These are phyloP conservation scores for Pogonognathellus flavescens DNA, from an alignment of 1,140 invertebrate species.

Conservation along the genomic window DNA sequence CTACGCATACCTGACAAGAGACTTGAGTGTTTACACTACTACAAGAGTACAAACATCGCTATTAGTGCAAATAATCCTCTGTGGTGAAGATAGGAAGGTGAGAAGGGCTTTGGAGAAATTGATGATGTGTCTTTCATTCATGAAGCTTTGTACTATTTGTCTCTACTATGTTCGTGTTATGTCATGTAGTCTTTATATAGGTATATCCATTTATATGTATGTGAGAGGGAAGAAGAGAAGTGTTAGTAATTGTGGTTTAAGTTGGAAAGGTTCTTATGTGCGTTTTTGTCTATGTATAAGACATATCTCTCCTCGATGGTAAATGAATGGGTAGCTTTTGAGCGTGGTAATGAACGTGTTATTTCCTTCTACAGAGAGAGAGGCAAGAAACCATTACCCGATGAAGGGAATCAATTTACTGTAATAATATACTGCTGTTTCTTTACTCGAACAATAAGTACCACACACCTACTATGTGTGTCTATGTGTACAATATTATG, in stretches of 20 bases:
- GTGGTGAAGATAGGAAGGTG: not conserved
- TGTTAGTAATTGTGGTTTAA: not conserved
- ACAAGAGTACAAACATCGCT: too few relatives aligned
- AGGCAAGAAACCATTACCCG: not conserved
- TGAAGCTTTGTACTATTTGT: not conserved
- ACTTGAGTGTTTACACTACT: too few relatives aligned
- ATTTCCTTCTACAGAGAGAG: conserved; percentile 1
- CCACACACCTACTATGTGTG: too few relatives aligned
- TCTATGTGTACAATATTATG: too few relatives aligned
- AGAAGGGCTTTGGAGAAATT: conserved; percentile 22
- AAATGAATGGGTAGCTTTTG: conserved; percentile 44
- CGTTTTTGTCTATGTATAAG: not conserved
- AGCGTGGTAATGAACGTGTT: conserved; percentile 28
- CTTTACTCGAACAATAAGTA: not conserved
- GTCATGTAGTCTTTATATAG: too few relatives aligned
- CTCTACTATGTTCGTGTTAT: not conserved
- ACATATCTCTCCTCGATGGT: not conserved
- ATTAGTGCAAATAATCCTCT: not conserved
- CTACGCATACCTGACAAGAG: too few relatives aligned
- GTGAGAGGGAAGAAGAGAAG: not conserved
- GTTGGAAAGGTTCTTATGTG: not conserved
- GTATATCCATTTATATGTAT: too few relatives aligned
- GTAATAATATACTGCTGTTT: conserved; percentile 26
- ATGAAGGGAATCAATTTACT: conserved; percentile 30
- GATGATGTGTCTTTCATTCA: conserved; percentile 9